Evolutionary conservation across 2,113 vertebrate species (phyloP), one percentile per base, ranked within the genome.

Genomic region (Cercocebus atys): DNA sequence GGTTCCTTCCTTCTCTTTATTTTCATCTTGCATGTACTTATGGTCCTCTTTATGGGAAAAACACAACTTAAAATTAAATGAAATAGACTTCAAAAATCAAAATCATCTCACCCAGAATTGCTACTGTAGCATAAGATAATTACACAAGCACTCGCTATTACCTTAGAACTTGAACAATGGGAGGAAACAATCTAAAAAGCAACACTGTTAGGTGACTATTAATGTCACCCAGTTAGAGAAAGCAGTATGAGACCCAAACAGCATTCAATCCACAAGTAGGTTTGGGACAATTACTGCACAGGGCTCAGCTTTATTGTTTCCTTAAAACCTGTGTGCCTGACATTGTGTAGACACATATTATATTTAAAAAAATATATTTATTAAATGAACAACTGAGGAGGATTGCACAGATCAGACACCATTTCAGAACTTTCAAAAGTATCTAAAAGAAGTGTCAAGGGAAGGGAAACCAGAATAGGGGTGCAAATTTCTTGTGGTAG

Each of bases 71-170:
- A 94, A 25, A 47, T 45, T 61, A 78, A 84, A 55, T 30, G 2
- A 80, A 94, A 79, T 73, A 25, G 47, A 2, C 12, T n/a, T 93
- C 73, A 30, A 92, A 95, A 94, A 79, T 84, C 25, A 88, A 94
- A 88, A 92, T 7, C 27, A 66, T 59, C 45, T 86, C 8, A 78
- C 87, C 76, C 18, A 22, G 32, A 93, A 76, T 70, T 82, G 12
- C 18, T 40, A 43, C 88, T 43, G 43, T 80, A 20, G 6, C 35
- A 66, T 47, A 30, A 55, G 3, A 23, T 84, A 17, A 75, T 27
- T 85, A 30, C 27, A 16, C 9, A 43, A 52, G 40, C 17, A 47
- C 47, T 88, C 14, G 22, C 17, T 70, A 40, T 32, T 38, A 23
- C 16, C n/a, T 86, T 73, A 80, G 47, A 32, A 45, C 22, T 88